A percentile compares a stretch with the other conserved stretches of the same genome.
Conservation (phyloP, 2,888 invertebrate species). For the Machimus atricapillus region DNA sequence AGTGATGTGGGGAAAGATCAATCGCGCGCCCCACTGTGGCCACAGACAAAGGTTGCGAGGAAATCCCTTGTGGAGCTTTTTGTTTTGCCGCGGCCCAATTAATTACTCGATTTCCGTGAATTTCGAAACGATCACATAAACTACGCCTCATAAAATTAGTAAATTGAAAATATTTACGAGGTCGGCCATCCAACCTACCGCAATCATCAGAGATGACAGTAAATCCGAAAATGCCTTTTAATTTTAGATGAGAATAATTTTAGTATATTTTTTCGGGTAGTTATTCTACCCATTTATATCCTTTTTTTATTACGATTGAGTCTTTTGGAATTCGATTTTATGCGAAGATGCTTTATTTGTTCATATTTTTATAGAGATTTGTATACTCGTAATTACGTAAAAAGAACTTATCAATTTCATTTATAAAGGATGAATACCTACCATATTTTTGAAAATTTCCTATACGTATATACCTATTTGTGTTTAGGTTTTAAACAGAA, state of each 20-base stretch:
- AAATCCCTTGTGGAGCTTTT: neutral
- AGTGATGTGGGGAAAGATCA: neutral
- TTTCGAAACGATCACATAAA: slow-evolving; percentile 18
- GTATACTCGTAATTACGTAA: no score
- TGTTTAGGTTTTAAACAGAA: no score
- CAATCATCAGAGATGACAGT: neutral
- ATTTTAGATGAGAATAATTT: neutral
- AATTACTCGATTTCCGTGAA: slow-evolving; percentile 32
- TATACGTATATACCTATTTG: no score
- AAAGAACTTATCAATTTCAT: no score
- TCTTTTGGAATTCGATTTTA: neutral
- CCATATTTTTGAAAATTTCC: no score
- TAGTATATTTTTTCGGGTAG: neutral
- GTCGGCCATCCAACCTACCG: neutral
- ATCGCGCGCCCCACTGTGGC: neutral
- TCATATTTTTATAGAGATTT: no score
- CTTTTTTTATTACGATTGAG: neutral
- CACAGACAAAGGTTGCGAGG: slow-evolving; percentile 18
- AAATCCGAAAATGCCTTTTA: neutral
- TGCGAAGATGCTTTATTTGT: no score
- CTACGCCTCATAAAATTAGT: slow-evolving; percentile 33
- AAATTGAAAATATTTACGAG: slow-evolving; percentile 35
- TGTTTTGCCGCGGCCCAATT: neutral
- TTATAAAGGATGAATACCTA: no score
- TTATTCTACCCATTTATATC: neutral